Evolutionary conservation across 2,113 vertebrate genomes (phyloP).

Genomic region (Toxotes jaculatrix): DNA sequence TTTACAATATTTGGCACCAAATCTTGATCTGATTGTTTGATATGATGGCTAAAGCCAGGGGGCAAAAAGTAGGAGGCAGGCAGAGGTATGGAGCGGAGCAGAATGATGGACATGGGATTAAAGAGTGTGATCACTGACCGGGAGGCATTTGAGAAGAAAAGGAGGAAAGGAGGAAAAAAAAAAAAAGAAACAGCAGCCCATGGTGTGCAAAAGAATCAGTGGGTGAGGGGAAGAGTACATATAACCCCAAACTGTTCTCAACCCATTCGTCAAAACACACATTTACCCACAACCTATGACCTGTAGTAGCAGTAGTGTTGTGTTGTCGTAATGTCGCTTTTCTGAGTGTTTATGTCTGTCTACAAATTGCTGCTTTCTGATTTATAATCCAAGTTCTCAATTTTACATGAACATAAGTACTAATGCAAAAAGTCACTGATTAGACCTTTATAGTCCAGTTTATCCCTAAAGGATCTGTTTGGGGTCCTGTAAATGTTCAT

Average conservation of each 20-base stretch:
- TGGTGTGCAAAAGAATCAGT: background rate
- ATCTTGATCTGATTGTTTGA: slow-evolving; percentile 44
- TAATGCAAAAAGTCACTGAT: too few species aligned
- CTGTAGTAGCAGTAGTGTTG: background rate
- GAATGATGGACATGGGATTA: slow-evolving; percentile 49
- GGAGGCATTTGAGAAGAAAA: slow-evolving; percentile 23
- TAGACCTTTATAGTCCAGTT: background rate
- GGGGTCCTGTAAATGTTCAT: background rate
- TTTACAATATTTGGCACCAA: slow-evolving; percentile 33
- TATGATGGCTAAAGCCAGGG: slow-evolving; percentile 26
- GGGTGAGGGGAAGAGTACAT: background rate
- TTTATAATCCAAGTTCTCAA: too few species aligned
- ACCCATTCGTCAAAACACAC: background rate
- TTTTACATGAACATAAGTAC: background rate
- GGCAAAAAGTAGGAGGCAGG: slow-evolving; percentile 12
- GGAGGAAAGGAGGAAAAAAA: background rate
- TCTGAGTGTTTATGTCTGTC: background rate
- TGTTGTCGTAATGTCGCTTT: background rate
- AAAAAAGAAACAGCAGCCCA: background rate
- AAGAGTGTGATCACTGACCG: slow-evolving; percentile 40
- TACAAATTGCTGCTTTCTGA: too few species aligned
- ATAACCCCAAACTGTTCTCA: background rate
- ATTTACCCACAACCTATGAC: background rate
- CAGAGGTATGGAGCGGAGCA: slow-evolving; percentile 17
- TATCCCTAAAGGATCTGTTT: background rate